Evolutionary conservation across 2,113 vertebrate genomes (phyloP).

Genomic region (Ornithorhynchus anatinus): DNA sequence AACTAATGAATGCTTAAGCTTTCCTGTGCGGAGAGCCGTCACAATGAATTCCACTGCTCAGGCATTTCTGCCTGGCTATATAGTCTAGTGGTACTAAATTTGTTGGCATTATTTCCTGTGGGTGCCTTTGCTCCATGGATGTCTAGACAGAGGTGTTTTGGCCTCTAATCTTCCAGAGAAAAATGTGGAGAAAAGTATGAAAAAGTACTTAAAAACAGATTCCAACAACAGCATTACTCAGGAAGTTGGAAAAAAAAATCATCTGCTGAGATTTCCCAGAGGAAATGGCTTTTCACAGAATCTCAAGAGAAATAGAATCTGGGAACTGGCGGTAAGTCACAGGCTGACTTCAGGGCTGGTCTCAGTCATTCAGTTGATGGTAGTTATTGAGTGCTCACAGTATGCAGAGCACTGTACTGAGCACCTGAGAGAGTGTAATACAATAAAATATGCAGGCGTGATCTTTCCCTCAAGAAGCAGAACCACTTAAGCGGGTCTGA

Average conservation of each 20-base stretch:
- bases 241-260: background rate
- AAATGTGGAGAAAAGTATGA: background rate
- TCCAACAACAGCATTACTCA: background rate
- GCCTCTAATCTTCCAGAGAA: background rate
- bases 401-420: no score
- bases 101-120: background rate
- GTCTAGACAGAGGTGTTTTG: background rate
- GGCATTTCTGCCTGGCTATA: background rate
- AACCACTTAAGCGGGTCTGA: no score
- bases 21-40: no score
- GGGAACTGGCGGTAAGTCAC: slow-evolving; percentile 8
- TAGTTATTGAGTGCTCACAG: no score
- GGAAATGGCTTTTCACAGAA: background rate
- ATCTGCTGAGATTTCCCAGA: background rate
- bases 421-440: no score
- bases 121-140: background rate
- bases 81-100: fast-evolving
- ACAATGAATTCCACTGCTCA: background rate
- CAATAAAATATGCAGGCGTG: no score
- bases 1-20: background rate
- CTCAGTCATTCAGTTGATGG: no score
- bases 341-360: background rate
- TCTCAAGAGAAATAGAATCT: background rate
- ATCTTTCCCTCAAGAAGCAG: no score
- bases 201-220: background rate